phyloP scores from a whole-genome alignment of 1,140 invertebrate species.

The Macrobrachium nipponense region DNA sequence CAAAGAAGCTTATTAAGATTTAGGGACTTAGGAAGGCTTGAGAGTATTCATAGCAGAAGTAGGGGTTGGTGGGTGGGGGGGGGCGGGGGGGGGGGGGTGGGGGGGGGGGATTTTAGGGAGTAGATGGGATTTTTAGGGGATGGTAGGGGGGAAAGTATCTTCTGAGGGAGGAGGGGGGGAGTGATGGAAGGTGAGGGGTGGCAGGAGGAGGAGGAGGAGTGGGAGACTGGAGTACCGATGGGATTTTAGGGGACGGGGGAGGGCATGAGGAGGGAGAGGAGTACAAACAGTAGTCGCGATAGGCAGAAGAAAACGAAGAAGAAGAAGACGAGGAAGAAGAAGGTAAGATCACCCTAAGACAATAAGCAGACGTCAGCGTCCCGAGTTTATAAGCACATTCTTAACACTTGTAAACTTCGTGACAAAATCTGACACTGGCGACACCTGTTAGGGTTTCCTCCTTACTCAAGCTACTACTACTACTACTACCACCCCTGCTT shows the following conservation, averaged over 20 bases:
- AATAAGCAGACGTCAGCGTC: conserved; percentile 36
- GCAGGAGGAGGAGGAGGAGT: background rate
- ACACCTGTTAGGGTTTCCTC: conserved; percentile 1
- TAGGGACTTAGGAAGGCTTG: no score
- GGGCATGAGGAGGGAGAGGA: background rate
- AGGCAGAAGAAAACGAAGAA: background rate
- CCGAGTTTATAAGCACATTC: conserved; percentile 43
- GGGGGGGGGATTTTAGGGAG: no score
- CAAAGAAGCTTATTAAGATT: no score
- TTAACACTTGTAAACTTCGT: conserved; percentile 14
- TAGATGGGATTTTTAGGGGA: no score
- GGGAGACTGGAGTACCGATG: background rate
- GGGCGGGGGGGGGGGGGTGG: no score
- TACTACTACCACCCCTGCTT: background rate
- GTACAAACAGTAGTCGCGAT: no score
- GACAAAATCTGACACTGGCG: background rate
- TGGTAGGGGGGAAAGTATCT: no score
- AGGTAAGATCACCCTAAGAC: background rate
- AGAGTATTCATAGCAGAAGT: no score
- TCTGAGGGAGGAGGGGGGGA: no score
- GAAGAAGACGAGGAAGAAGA: background rate
- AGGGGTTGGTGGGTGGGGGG: no score
- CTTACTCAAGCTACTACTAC: background rate
- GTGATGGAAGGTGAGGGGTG: background rate
- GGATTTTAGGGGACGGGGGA: background rate